Evolutionary conservation across 2,113 vertebrate genomes (phyloP).

Genomic region (Megaceryle torquata): DNA sequence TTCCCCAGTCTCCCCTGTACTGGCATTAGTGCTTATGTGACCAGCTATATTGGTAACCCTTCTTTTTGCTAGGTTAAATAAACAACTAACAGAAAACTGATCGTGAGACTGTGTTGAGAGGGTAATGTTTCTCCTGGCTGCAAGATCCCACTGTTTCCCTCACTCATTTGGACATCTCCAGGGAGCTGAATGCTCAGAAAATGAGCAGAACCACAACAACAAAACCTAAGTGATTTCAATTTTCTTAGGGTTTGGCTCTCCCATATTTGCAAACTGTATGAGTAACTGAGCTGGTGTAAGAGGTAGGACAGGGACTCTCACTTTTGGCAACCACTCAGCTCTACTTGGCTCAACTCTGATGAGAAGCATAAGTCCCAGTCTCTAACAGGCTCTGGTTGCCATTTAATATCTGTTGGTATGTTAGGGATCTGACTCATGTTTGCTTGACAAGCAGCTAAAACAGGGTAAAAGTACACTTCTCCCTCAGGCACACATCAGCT

Average conservation of each 20-base stretch:
- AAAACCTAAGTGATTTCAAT: neutral
- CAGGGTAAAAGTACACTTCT: neutral
- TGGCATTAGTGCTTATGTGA: neutral
- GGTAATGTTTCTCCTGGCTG: neutral
- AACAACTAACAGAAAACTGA: neutral
- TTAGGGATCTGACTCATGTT: slow-evolving; percentile 37
- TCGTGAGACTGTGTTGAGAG: neutral
- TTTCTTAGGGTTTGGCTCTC: neutral
- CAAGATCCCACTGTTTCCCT: neutral
- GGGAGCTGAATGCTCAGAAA: neutral
- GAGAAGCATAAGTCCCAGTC: slow-evolving; percentile 1
- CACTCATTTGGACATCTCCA: neutral
- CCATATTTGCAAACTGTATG: neutral
- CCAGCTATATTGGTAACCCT: neutral
- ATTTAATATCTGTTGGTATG: slow-evolving; percentile 30
- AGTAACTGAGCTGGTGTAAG: neutral
- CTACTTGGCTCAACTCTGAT: neutral
- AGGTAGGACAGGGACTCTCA: neutral
- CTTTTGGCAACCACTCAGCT: neutral
- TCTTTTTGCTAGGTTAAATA: neutral
- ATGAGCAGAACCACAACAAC: neutral
- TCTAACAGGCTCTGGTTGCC: neutral
- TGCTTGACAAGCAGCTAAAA: slow-evolving; percentile 31
- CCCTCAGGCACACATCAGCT: neutral
- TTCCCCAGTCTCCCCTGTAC: neutral